Evolutionary conservation across 2,797 vertebrate species (phyloP).

Genomic region (Darevskia nairensis): DNA sequence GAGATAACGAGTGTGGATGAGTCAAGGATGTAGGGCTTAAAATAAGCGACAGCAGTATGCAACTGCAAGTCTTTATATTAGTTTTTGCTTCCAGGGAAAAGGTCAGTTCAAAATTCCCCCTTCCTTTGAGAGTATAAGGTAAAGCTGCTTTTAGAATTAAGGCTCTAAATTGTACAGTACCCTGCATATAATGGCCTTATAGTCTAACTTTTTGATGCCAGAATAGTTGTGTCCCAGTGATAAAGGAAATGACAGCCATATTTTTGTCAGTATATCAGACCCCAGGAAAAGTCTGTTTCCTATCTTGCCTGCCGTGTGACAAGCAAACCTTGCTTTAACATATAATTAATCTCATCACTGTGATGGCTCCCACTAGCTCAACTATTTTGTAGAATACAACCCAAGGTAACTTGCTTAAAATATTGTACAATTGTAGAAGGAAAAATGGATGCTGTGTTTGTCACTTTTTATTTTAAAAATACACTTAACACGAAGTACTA

Average conservation of each 20-base stretch:
- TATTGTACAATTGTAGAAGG: background rate
- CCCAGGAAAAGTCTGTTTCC: background rate
- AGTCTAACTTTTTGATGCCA: background rate
- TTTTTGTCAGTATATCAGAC: background rate
- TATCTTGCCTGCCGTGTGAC: too few species aligned
- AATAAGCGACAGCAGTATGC: background rate
- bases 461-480: background rate
- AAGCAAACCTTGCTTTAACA: too few species aligned
- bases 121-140: background rate
- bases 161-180: background rate
- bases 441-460: background rate
- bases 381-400: too few species aligned
- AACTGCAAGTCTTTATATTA: background rate
- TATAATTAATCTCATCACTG: too few species aligned
- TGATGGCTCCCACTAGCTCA: too few species aligned
- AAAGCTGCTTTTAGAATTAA: background rate
- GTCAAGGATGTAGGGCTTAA: background rate
- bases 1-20: background rate
- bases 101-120: background rate
- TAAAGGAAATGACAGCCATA: background rate
- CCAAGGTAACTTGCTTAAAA: background rate
- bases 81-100: background rate
- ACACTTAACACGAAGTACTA: background rate
- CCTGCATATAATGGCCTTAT: background rate
- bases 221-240: background rate